A percentile compares a stretch with the other conserved stretches of the same genome.
Conservation (phyloP, 2,888 invertebrate species). For the Amphipyra berbera region DNA sequence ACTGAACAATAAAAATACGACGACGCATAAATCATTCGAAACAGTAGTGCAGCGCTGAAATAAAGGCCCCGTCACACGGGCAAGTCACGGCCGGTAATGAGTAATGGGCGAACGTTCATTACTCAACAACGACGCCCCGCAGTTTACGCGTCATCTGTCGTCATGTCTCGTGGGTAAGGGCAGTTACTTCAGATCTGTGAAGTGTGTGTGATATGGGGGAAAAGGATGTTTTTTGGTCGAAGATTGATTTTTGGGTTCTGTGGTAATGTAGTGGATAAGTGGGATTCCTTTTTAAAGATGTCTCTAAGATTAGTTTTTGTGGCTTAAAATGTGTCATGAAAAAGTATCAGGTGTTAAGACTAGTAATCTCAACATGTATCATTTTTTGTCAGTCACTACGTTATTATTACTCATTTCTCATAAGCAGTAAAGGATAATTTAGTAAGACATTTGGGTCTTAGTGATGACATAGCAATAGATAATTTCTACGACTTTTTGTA, state of each 20-base stretch:
- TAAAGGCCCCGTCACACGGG: slow-evolving; percentile 76
- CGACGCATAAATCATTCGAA: slow-evolving; percentile 69
- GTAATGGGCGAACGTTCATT: slow-evolving; percentile 80
- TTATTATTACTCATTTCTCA: background rate
- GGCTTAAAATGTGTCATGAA: slow-evolving; percentile 41
- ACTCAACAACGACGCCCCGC: slow-evolving; percentile 80
- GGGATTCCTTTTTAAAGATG: slow-evolving; percentile 27
- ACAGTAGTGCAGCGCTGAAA: slow-evolving; percentile 75
- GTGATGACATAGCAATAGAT: too few species aligned
- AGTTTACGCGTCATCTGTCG: slow-evolving; percentile 83
- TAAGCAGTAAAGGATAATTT: background rate
- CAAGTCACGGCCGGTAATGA: slow-evolving; percentile 80
- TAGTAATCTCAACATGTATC: background rate
- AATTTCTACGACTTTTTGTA: too few species aligned
- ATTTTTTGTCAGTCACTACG: slow-evolving; percentile 9
- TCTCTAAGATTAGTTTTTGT: slow-evolving; percentile 36
- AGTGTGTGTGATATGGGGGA: slow-evolving; percentile 56
- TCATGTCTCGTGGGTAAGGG: slow-evolving; percentile 65
- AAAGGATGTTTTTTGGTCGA: slow-evolving; percentile 35
- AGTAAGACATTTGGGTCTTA: too few species aligned
- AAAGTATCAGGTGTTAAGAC: slow-evolving; percentile 46
- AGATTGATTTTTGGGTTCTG: slow-evolving; percentile 50
- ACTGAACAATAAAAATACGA: slow-evolving; percentile 62
- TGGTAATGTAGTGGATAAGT: slow-evolving; percentile 34
- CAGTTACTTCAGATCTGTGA: slow-evolving; percentile 57